Conservation (phyloP, 2,888 invertebrate species). For the Rhabditophanes sp. region DNA sequence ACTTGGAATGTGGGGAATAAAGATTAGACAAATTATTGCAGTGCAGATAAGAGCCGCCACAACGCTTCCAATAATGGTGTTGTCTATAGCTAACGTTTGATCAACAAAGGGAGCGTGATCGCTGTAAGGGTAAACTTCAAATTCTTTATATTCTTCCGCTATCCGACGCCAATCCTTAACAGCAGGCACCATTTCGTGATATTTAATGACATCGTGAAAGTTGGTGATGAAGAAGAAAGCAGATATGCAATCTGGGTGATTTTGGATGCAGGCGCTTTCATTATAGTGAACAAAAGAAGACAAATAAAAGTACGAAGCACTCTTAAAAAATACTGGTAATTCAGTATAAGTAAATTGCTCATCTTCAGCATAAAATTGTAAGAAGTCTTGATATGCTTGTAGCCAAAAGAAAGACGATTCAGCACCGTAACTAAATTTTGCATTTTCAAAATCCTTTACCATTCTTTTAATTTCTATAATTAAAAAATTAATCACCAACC, state of each 20-base stretch:
- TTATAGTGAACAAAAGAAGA: constrained; percentile 34
- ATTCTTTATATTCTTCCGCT: constrained; percentile 22
- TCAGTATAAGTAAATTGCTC: constrained; percentile 26
- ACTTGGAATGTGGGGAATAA: constrained; percentile 29
- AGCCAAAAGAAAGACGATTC: constrained; percentile 39
- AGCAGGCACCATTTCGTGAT: constrained; percentile 34
- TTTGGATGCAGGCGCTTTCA: constrained; percentile 23
- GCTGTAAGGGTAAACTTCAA: constrained; percentile 24
- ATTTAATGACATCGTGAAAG: constrained; percentile 32
- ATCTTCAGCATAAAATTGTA: constrained; percentile 24
- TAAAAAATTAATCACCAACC: constrained; percentile 1
- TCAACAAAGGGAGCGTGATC: constrained; percentile 37
- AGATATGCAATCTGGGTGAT: constrained; percentile 23
- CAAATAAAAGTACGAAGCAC: constrained; percentile 33
- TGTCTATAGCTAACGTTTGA: constrained; percentile 33
- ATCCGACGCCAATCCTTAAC: constrained; percentile 30
- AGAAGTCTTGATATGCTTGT: constrained; percentile 26
- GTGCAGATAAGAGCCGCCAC: constrained; percentile 29
- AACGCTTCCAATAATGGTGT: constrained; percentile 29
- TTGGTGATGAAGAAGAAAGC: constrained; percentile 38
- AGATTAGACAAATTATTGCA: constrained; percentile 30
- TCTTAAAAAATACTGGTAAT: constrained; percentile 33
- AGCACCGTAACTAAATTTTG: constrained; percentile 25
- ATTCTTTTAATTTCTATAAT: constrained; percentile 21
- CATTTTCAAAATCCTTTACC: constrained; percentile 29